Evolutionary conservation across 2,888 invertebrate species (phyloP).

Genomic region (Trachelus tabidus): DNA sequence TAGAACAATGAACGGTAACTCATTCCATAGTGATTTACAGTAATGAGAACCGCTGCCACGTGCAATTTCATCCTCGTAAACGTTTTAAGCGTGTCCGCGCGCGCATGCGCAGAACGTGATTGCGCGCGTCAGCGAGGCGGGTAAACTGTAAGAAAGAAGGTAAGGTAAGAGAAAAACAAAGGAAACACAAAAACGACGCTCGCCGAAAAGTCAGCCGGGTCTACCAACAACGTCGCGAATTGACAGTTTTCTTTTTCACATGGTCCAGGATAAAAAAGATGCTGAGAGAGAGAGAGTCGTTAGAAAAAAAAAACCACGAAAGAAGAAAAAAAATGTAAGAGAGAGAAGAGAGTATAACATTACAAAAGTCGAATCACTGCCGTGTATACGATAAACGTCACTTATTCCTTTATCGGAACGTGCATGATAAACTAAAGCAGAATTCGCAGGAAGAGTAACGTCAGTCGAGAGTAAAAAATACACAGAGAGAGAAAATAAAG

Average conservation of each 20-base stretch:
- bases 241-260: neutral
- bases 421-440: neutral
- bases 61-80: neutral
- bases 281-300: slow-evolving; percentile 11
- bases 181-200: neutral
- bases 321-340: neutral
- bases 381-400: neutral
- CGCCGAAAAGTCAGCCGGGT: neutral
- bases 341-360: neutral
- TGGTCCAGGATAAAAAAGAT: neutral
- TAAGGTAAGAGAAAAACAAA: neutral
- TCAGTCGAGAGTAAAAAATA: neutral
- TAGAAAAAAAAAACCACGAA: slow-evolving; percentile 6
- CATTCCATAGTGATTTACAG: slow-evolving; percentile 58
- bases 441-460: neutral
- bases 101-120: neutral
- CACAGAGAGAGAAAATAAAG: neutral
- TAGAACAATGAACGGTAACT: slow-evolving; percentile 58
- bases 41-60: slow-evolving; percentile 45
- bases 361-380: neutral
- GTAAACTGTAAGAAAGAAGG: slow-evolving; percentile 8
- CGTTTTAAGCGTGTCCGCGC: neutral
- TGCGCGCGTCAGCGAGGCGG: neutral
- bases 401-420: neutral
- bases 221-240: neutral